phyloP scores from a whole-genome alignment of 2,113 vertebrate species.

The Talpa occidentalis region DNA sequence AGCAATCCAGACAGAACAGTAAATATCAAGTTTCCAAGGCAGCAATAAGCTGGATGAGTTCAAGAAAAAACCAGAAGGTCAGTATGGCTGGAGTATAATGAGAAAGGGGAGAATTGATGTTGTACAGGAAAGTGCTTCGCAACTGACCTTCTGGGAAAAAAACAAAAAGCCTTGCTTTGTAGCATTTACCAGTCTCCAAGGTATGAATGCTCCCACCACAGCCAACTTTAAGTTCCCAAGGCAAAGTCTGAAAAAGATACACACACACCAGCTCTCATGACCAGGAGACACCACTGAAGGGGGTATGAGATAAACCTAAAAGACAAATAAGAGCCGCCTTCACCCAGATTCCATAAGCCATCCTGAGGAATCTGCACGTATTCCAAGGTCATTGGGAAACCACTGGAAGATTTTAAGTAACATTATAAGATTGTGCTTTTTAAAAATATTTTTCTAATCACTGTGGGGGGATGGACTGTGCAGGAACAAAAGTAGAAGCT shows the following conservation, averaged over 20 bases:
- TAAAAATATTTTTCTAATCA: neutral
- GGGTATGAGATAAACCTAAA: neutral
- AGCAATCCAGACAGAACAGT: neutral
- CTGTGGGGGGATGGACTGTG: neutral
- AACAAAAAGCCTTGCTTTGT: neutral
- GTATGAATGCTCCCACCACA: neutral
- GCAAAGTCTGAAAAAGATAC: neutral
- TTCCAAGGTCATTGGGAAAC: neutral
- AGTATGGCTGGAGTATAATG: neutral
- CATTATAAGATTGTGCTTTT: neutral
- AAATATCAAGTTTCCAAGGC: neutral
- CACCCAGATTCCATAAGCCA: neutral
- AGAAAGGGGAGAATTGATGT: neutral
- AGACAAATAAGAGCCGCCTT: neutral
- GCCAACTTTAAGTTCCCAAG: neutral
- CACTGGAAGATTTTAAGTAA: neutral
- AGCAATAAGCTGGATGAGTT: neutral
- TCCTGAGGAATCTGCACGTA: neutral
- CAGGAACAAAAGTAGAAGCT: neutral
- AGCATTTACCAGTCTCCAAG: neutral
- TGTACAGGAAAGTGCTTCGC: neutral
- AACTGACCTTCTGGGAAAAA: neutral
- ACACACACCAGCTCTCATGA: neutral
- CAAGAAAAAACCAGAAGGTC: neutral
- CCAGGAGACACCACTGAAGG: neutral